phyloP scores from a whole-genome alignment of 2,888 invertebrate species.

The Erpobdella octoculata region DNA sequence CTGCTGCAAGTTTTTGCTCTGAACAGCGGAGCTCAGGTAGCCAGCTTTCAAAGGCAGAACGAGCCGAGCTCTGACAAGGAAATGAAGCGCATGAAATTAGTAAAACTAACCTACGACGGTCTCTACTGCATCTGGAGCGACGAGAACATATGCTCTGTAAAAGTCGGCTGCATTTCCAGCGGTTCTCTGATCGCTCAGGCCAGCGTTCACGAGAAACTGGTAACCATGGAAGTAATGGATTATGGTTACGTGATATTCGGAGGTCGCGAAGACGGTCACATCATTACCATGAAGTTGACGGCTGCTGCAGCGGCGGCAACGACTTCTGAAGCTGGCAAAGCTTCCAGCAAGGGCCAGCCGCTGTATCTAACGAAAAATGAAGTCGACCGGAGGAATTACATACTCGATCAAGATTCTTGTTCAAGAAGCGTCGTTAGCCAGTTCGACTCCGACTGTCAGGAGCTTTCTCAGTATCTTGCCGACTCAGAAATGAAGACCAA shows the following conservation, averaged over 20 bases:
- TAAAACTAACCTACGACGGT: slow-evolving; percentile 36
- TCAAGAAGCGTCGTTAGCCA: not conserved
- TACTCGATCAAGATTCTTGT: slow-evolving; percentile 26
- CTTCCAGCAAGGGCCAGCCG: not conserved
- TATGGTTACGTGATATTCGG: slow-evolving; percentile 37
- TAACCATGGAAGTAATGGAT: slow-evolving; percentile 33
- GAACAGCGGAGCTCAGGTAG: slow-evolving; percentile 19
- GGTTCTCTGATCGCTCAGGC: slow-evolving; percentile 31
- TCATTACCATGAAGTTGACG: slow-evolving; percentile 37
- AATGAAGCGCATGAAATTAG: slow-evolving; percentile 8
- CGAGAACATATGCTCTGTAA: slow-evolving; percentile 28
- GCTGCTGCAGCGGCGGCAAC: slow-evolving; percentile 23
- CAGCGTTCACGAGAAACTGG: slow-evolving; percentile 36
- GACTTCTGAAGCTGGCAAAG: not conserved
- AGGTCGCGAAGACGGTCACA: slow-evolving; percentile 38
- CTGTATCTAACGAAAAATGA: slow-evolving; percentile 16
- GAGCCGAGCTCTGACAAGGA: not conserved
- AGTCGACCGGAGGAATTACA: slow-evolving; percentile 24
- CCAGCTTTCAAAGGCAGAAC: not conserved
- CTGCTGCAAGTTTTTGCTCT: slow-evolving; percentile 36
- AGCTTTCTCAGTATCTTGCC: not conserved
- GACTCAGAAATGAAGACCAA: slow-evolving; percentile 22
- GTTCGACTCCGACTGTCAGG: slow-evolving; percentile 23
- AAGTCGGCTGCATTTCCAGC: slow-evolving; percentile 31
- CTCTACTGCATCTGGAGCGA: slow-evolving; percentile 36